These are phyloP conservation scores for Protonibea diacanthus DNA, from an alignment of 2,797 vertebrate genomes.

Conservation along the genomic window DNA sequence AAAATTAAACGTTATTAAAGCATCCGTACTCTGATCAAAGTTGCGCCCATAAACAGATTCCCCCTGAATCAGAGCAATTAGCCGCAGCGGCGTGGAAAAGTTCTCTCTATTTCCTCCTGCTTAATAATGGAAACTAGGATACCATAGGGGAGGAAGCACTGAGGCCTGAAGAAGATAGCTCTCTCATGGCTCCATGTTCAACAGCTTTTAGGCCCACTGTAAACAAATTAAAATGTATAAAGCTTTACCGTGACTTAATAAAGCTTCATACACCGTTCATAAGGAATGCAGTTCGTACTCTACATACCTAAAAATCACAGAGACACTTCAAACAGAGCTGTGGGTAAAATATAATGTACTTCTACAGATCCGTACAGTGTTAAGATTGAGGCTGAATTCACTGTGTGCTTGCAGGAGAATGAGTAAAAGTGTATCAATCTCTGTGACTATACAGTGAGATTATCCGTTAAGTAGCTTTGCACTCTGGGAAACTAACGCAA, in stretches of 20 bases:
- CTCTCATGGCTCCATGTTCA: constrained; percentile 81
- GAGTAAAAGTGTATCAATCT: constrained; percentile 53
- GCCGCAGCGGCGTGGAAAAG: constrained; percentile 80
- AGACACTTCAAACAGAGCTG: constrained; percentile 51
- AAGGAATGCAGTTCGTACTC: constrained; percentile 52
- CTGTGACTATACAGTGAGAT: constrained; percentile 59
- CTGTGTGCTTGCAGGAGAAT: constrained; percentile 28
- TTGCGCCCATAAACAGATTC: constrained; percentile 88
- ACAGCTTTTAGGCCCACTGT: constrained; percentile 78
- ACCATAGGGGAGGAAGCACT: constrained; percentile 75
- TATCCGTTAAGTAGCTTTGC: constrained; percentile 62
- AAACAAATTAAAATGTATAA: constrained; percentile 82
- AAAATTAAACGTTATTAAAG: constrained; percentile 89
- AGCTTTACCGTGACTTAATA: constrained; percentile 79
- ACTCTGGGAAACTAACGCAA: constrained; percentile 64
- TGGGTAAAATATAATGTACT: constrained; percentile 40
- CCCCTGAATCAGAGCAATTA: constrained; percentile 88
- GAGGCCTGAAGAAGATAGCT: constrained; percentile 81
- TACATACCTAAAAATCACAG: constrained; percentile 43
- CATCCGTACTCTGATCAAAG: constrained; percentile 87
- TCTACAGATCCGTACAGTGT: constrained; percentile 29
- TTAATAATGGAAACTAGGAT: constrained; percentile 85
- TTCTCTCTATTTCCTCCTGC: constrained; percentile 82
- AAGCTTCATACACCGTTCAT: constrained; percentile 65
- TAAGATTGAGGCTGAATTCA: constrained; percentile 24